These are phyloP conservation scores for Parazoanthus atlanticus DNA, from an alignment of 92 coral and sea anemone species.

Conservation along the genomic window DNA sequence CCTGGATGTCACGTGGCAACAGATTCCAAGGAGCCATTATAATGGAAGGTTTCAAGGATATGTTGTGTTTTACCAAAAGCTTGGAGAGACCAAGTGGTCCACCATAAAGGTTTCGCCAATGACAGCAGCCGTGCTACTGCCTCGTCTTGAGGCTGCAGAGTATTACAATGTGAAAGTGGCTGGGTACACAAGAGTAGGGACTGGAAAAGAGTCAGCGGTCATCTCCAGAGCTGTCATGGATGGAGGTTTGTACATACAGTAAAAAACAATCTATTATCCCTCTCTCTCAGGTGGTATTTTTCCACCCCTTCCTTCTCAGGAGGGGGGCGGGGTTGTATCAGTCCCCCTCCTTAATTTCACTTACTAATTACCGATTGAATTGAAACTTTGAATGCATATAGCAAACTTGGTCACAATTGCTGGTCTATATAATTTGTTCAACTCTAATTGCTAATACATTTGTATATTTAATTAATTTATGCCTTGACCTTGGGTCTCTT, in stretches of 20 bases:
- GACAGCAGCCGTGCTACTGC: conserved; percentile 5
- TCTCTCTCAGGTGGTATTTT: no score
- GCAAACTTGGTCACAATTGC: no score
- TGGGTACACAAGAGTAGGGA: conserved; percentile 65
- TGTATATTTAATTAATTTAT: no score
- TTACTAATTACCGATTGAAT: no score
- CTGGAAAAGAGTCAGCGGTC: conserved; percentile 48
- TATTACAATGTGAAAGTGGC: conserved; percentile 57
- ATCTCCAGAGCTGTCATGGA: conserved; percentile 48
- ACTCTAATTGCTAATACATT: no score
- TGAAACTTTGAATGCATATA: no score
- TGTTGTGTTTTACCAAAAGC: conserved; percentile 51
- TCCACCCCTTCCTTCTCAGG: no score
- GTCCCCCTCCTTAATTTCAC: no score
- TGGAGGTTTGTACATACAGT: conserved; percentile 62
- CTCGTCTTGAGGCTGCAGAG: conserved; percentile 54
- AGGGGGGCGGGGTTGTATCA: no score
- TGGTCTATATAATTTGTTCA: no score
- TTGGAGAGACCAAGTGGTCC: conserved; percentile 23
- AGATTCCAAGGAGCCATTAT: conserved; percentile 57
- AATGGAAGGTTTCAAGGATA: conserved; percentile 72
- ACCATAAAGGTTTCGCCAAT: conserved; percentile 13
- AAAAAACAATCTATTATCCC: background rate
- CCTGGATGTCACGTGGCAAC: conserved; percentile 66
- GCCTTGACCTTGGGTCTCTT: no score